Evolutionary conservation across 1,140 invertebrate species (phyloP), one percentile per base, ranked within the genome.

Genomic region (Varroa destructor): DNA sequence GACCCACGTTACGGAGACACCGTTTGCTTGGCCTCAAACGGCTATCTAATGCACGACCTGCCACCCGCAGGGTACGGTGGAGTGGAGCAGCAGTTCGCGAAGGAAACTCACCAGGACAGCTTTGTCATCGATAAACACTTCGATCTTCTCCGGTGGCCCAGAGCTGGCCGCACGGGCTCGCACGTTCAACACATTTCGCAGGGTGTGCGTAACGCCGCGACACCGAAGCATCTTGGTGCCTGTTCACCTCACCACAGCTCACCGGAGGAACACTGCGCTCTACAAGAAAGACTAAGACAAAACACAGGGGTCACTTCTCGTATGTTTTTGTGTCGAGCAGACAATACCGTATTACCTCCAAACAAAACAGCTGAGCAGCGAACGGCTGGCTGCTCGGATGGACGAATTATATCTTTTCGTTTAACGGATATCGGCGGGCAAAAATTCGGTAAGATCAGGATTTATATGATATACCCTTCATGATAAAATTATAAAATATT

Each of bases 71-170:
- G 46, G 46, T 51, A 3, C 4, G 46, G 4, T 3, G 46, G 3
- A 5, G 46, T 51, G 46, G 46, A 51, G 8, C 46, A 8, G 46
- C 3, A 8, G 46, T 8, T 51, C 61, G 36, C 37, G 10, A 8
- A 36, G 12, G 10, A 14, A 67, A 67, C 61, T 37, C 46, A 67
- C 61, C 76, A 89, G 81, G 3, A 99, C 93, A 75, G 87, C 86
- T 79, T 95, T 91, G 79, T 97, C 95, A 85, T 99, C 92, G 76
- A 99, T 91, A 81, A 97, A 99, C 12, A 99, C 88, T 84, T 99
- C 96, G 71, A 99, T 84, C 78, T 91, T 88, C 74, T 92, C 87
- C 14, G 88, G 86, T 73, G 74, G 74, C 54, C 12, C 61, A 36
- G 61, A 67, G 61, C n/a, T 37, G 14, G 61, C 10, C 40, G 61